Evolutionary conservation across 2,113 vertebrate species (phyloP), one percentile per base, ranked within the genome.

Genomic region (Phrynosoma platyrhinos): DNA sequence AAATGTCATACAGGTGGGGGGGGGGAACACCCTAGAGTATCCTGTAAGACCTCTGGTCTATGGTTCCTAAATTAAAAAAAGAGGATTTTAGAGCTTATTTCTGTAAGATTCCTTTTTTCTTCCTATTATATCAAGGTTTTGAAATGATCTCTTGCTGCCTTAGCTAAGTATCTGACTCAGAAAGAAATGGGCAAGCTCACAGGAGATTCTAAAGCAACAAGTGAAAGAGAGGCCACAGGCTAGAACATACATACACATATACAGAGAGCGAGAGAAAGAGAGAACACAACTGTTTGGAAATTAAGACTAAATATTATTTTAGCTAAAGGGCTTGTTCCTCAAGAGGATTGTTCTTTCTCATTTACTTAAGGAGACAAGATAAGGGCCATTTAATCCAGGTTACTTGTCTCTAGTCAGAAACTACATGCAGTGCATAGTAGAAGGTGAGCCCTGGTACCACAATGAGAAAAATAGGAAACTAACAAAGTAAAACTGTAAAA

Each of bases 141-240:
- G 32, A 40, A 66, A 89, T 13, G 32, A 64, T 8, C 23, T 79
- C 72, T 30, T 27, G 32, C 42, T 40, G 36, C 9, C 6, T 58
- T 27, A 47, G 23, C 42, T 30, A n/a, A 79, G 55, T 0, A 42
- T 55, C 40, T 7, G 5, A 13, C 0, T 52, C 69, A 32, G 25
- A 83, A 21, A 42, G 36, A 74, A 74, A 66, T 0, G 0, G 42
- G 21, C 12, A 42, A 68, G 62, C 36, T 0, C 36, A 85, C 30
- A 47, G 83, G 69, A 12, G 79, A 90, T 71, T 30, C 66, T 84
- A 2, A 1, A 64, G n/a, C n/a, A n/a, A 87, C 64, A 36, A 13
- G 68, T 13, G 0, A 1, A 42, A 72, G 53, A 32, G 74, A 18
- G 66, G 42, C 68, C 68, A 71, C 68, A 71, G 27, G 68, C 68